Evolutionary conservation across 2,113 vertebrate species (phyloP).

Genomic region (Coreoperca whiteheadi): DNA sequence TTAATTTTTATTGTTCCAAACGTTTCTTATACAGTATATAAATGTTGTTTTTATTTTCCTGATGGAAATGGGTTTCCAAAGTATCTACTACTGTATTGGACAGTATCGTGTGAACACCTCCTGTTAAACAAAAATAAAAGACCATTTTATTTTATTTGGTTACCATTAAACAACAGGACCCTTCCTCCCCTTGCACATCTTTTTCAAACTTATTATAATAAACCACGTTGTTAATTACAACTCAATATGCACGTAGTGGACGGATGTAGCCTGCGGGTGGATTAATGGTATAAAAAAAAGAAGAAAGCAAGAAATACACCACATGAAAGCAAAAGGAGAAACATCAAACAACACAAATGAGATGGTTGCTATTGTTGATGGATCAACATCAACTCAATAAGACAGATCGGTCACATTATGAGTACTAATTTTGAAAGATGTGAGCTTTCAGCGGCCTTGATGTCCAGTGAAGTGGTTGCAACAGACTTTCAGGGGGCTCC

Average conservation of each 20-base stretch:
- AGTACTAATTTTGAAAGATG: not conserved
- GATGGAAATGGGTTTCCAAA: too few relatives aligned
- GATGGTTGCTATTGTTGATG: not conserved
- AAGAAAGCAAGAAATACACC: not conserved
- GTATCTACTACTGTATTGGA: not conserved
- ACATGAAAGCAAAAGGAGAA: not conserved
- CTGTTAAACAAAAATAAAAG: not conserved
- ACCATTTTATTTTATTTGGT: too few relatives aligned
- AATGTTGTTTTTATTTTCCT: too few relatives aligned
- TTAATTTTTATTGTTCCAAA: too few relatives aligned
- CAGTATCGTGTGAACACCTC: not conserved
- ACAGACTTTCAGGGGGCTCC: slow-evolving; percentile 69
- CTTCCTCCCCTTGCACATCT: not conserved
- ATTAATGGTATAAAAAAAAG: not conserved
- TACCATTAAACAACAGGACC: too few relatives aligned
- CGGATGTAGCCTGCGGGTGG: not conserved
- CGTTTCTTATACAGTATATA: too few relatives aligned
- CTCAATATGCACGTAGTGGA: not conserved
- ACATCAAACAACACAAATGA: not conserved
- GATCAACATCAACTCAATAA: slow-evolving; percentile 5
- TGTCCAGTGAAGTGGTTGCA: not conserved
- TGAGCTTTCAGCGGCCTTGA: not conserved
- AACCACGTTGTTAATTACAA: not conserved
- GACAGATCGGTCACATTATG: not conserved
- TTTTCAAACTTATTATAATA: not conserved